phyloP scores from a whole-genome alignment of 2,888 invertebrate genomes.

The Drosophila paracracens region DNA sequence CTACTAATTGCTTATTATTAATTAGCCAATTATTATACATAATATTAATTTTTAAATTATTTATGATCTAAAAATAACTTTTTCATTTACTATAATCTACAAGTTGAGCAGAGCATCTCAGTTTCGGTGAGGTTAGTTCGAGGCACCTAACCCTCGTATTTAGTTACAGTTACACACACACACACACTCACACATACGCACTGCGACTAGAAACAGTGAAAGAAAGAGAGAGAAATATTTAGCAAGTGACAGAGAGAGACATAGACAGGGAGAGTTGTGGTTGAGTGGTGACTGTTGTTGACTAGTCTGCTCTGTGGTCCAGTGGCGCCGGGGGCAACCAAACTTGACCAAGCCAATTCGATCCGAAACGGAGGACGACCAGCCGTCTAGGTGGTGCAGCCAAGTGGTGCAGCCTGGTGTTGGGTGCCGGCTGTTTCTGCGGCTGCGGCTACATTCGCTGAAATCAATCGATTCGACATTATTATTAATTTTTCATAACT shows the following conservation, averaged over 20 bases:
- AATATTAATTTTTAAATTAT: neutral
- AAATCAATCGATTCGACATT: slow-evolving; percentile 85
- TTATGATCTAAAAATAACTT: neutral
- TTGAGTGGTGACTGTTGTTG: slow-evolving; percentile 47
- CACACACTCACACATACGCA: slow-evolving; percentile 58
- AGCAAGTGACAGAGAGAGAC: neutral
- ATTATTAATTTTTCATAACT: slow-evolving; percentile 85
- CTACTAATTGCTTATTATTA: neutral
- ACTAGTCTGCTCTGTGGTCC: slow-evolving; percentile 46
- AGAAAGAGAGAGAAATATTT: neutral
- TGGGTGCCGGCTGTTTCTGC: slow-evolving; percentile 18
- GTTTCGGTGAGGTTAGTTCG: neutral
- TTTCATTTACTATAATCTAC: neutral
- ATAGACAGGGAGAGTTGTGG: slow-evolving; percentile 25
- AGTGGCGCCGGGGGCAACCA: slow-evolving; percentile 54
- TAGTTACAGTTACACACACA: slow-evolving; percentile 77
- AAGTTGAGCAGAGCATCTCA: slow-evolving; percentile 17
- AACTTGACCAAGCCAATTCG: slow-evolving; percentile 77
- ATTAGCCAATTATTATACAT: neutral
- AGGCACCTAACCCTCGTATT: slow-evolving; percentile 43
- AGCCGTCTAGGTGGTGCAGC: slow-evolving; percentile 67
- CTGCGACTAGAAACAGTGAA: slow-evolving; percentile 8
- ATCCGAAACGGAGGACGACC: slow-evolving; percentile 63
- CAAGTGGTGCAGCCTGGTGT: slow-evolving; percentile 33
- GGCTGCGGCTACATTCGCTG: slow-evolving; percentile 54